Conservation (phyloP, 2,888 invertebrate species). For the Sinodicranocentrus sp. region DNA sequence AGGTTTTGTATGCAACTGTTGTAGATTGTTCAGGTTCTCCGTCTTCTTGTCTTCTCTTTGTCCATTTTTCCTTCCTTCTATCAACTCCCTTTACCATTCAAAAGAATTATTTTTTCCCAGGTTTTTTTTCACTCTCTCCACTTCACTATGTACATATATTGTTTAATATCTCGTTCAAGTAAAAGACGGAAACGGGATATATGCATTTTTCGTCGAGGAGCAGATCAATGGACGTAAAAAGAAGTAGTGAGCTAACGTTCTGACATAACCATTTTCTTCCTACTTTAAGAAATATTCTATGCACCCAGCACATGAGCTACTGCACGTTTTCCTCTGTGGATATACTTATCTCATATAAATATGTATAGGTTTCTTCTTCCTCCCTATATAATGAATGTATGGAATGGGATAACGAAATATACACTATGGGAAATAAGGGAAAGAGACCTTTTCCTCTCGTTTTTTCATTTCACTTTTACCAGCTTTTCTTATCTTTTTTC, state of each 20-base stretch:
- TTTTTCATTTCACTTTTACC: slow-evolving; percentile 18
- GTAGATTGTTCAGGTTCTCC: slow-evolving; percentile 49
- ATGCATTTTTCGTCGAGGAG: neutral
- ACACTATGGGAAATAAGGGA: neutral
- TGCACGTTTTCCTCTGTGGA: too few relatives aligned
- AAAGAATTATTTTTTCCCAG: too few relatives aligned
- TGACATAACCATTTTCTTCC: slow-evolving; percentile 38
- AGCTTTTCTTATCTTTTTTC: slow-evolving; percentile 7
- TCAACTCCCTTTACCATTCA: slow-evolving; percentile 12
- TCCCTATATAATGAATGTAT: too few relatives aligned
- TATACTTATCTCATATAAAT: too few relatives aligned
- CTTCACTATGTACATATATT: neutral
- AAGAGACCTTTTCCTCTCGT: slow-evolving; percentile 23
- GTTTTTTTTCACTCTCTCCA: too few relatives aligned
- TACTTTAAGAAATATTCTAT: neutral
- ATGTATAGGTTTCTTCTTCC: too few relatives aligned
- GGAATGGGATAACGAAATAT: too few relatives aligned
- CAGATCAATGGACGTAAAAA: slow-evolving; percentile 39
- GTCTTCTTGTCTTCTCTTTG: slow-evolving; percentile 9
- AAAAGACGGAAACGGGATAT: neutral
- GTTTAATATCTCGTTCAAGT: too few relatives aligned
- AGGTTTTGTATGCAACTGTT: slow-evolving; percentile 53
- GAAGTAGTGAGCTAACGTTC: slow-evolving; percentile 18
- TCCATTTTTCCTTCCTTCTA: slow-evolving; percentile 29
- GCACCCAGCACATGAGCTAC: neutral